Conservation (phyloP, 2,797 vertebrate species). For the Anguilla megastoma region DNA sequence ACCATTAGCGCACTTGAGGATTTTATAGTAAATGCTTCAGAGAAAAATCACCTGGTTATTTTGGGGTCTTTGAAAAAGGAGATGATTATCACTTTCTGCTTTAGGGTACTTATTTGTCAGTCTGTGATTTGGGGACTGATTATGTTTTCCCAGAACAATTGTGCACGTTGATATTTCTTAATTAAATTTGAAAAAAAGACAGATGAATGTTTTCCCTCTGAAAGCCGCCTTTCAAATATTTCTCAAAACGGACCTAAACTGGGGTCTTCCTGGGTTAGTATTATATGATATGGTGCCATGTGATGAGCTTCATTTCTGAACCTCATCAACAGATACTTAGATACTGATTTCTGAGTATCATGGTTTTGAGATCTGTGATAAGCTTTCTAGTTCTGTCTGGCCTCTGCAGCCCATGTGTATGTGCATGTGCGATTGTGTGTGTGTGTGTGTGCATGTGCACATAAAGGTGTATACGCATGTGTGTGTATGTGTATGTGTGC, state of each 20-base stretch:
- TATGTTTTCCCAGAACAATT: not conserved
- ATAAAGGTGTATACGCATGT: too few species aligned
- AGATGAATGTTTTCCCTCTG: not conserved
- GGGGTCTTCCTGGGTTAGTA: not conserved
- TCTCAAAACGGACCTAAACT: not conserved
- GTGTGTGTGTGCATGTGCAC: too few species aligned
- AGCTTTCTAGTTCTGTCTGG: not conserved
- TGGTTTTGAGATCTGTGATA: not conserved
- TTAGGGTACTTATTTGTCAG: not conserved
- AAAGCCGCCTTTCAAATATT: not conserved
- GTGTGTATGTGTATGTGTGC: too few species aligned
- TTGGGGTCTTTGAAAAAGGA: not conserved
- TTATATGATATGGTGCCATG: not conserved
- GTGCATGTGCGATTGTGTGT: not conserved
- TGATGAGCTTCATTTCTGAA: not conserved
- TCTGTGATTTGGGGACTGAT: not conserved
- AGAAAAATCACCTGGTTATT: not conserved
- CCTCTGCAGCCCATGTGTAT: not conserved
- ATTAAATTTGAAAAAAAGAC: not conserved
- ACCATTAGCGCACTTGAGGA: not conserved
- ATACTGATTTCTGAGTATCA: not conserved
- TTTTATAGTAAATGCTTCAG: not conserved
- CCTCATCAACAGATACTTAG: not conserved
- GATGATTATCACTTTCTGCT: slow-evolving; percentile 2
- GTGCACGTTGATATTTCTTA: not conserved